Evolutionary conservation across 2,113 vertebrate genomes (phyloP), one percentile per base, ranked within the genome.

Genomic region (Eubucco bourcierii): DNA sequence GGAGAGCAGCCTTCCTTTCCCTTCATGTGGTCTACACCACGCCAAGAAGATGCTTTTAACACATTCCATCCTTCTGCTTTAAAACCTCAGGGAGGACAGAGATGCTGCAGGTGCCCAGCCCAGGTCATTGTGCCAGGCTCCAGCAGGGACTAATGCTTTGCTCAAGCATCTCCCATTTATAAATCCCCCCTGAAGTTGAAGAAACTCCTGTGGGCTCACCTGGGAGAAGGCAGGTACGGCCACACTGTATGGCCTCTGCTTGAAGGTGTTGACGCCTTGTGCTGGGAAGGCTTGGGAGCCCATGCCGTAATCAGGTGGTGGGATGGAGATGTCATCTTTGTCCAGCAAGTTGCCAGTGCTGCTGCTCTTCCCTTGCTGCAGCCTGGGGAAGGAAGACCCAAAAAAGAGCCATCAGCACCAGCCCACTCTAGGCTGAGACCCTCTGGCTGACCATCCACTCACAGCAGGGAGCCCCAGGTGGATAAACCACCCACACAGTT

Each of bases 301-400:
- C 95, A 97, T 87, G 95, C 97, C 94, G 0, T 99, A 99, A 95
- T 99, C 99, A 0, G 98, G 98, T 0, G 97, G 97, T 0, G 99
- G 98, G 39, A 98, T 90, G 41, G 98, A 90, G 80, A 98, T 82
- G 91, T 98, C 98, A 0, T 99, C 99, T 84, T 99, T 98, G 97
- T 99, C 99, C 67, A 99, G 97, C 13, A 99, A 98, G 95, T 99
- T 99, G 1, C 99, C 99, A 0, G 99, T 99, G 98, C 99, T 99
- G 98, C 98, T 99, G 98, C 99, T 99, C 94, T 99, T 98, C 55
- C 98, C 98, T 34, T 98, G 98, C 88, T 99, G 98, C 88, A 99
- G 98, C 95, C 99, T 99, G 94, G 0, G 91, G 14, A n/a, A 71
- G 73, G 16, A 37, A 64, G 14, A n/a, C n/a, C 33, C 93, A 39